Evolutionary conservation across 2,797 vertebrate species (phyloP).

Genomic region (Paedocypris micromegethes): DNA sequence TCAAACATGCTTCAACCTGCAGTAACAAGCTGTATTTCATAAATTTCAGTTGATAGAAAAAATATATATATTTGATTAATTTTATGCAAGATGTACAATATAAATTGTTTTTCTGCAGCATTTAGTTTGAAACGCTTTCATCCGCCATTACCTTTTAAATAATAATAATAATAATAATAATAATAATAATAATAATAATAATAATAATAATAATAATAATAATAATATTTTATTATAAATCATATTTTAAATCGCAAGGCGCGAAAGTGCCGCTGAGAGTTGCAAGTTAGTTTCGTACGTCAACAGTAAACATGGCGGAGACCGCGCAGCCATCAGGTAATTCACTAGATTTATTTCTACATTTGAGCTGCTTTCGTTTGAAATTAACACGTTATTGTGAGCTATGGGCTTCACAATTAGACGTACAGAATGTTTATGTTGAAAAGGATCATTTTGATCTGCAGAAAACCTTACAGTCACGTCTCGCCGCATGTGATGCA

Average conservation of each 20-base stretch:
- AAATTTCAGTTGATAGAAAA: too few species aligned
- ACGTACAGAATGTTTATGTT: not conserved
- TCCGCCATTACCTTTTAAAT: too few species aligned
- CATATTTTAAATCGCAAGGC: not conserved
- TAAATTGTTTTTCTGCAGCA: too few species aligned
- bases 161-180: not conserved
- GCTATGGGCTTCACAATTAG: not conserved
- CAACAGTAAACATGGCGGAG: conserved; percentile 66
- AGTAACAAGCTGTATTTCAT: too few species aligned
- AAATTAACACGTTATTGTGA: not conserved
- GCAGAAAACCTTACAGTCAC: not conserved
- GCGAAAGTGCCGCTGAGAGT: conserved; percentile 33
- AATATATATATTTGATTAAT: too few species aligned
- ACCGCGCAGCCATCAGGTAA: conserved; percentile 61
- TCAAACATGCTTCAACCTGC: too few species aligned
- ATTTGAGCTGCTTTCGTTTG: not conserved
- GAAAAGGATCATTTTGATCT: not conserved
- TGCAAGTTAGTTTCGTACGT: conserved; percentile 41
- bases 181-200: not conserved
- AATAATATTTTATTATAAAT: not conserved
- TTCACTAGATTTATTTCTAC: not conserved
- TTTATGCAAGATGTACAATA: too few species aligned
- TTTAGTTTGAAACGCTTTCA: too few species aligned
- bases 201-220: not conserved
- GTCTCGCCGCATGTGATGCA: not conserved